These are phyloP conservation scores for Dasyprocta punctata DNA, from an alignment of 2,113 vertebrate species.

Conservation along the genomic window DNA sequence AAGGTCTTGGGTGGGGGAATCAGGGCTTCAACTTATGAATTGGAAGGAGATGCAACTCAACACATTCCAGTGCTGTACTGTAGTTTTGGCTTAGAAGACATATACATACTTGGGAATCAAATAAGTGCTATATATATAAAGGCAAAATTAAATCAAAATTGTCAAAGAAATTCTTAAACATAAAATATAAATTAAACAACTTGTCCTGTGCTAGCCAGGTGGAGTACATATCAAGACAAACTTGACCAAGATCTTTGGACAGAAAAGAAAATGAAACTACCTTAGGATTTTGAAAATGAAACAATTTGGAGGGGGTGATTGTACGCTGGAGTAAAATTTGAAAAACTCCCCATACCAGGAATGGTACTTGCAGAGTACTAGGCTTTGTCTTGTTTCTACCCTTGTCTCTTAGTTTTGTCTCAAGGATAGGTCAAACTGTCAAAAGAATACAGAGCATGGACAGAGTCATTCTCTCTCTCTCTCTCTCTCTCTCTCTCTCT, in stretches of 20 bases:
- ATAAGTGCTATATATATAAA: neutral
- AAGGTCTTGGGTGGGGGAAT: neutral
- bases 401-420: neutral
- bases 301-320: rapidly evolving
- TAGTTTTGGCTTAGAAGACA: neutral
- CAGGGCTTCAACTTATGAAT: neutral
- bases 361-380: neutral
- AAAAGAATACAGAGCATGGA: rapidly evolving
- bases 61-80: neutral
- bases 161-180: neutral
- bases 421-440: neutral
- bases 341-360: neutral
- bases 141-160: neutral
- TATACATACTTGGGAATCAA: neutral
- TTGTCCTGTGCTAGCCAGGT: neutral
- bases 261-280: neutral
- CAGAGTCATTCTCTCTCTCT: neutral
- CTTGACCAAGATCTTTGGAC: neutral
- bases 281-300: neutral
- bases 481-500: neutral
- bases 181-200: neutral
- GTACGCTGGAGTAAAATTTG: neutral
- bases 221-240: neutral
- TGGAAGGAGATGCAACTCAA: neutral
- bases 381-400: neutral